A percentile compares a stretch with the other conserved stretches of the same genome.
Conservation (phyloP, 1,140 invertebrate species). For the Asbolus verrucosus region DNA sequence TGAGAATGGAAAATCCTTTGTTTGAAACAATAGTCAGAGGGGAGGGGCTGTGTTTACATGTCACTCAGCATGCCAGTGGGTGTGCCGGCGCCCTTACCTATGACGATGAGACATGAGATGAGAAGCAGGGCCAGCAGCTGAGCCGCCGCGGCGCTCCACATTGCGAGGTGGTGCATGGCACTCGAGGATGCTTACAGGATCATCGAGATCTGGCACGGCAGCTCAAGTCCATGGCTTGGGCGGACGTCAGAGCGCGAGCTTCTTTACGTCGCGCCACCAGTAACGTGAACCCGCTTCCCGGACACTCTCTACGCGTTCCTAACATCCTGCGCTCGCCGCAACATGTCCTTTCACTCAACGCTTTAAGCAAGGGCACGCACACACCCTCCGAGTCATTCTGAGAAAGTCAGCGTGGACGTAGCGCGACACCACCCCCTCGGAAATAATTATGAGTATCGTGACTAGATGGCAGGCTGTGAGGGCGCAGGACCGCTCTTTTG, state of each 20-base stretch:
- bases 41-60: constrained; percentile 65
- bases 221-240: constrained; percentile 59
- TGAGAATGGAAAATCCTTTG: constrained; percentile 55
- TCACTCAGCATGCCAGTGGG: constrained; percentile 59
- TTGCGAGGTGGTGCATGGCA: constrained; percentile 54
- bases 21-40: constrained; percentile 56
- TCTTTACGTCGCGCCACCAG: constrained; percentile 30
- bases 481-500: constrained; percentile 53
- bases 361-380: constrained; percentile 49
- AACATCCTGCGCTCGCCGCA: constrained; percentile 49
- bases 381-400: constrained; percentile 59
- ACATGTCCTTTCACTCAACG: constrained; percentile 48
- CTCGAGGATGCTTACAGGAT: constrained; percentile 53
- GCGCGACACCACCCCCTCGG: constrained; percentile 56
- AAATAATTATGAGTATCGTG: constrained; percentile 48
- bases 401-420: constrained; percentile 54
- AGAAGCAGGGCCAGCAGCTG: constrained; percentile 55
- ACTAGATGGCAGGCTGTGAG: constrained; percentile 56
- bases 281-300: constrained; percentile 26
- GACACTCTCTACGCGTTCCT: constrained; percentile 32
- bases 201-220: constrained; percentile 59
- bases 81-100: constrained; percentile 61
- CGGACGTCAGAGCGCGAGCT: constrained; percentile 50
- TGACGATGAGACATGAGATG: constrained; percentile 57
- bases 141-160: constrained; percentile 56